Evolutionary conservation across 64 coral and sea anemone genomes (phyloP), one percentile per base, ranked within the genome.

Genomic region (Platygyra sinensis): DNA sequence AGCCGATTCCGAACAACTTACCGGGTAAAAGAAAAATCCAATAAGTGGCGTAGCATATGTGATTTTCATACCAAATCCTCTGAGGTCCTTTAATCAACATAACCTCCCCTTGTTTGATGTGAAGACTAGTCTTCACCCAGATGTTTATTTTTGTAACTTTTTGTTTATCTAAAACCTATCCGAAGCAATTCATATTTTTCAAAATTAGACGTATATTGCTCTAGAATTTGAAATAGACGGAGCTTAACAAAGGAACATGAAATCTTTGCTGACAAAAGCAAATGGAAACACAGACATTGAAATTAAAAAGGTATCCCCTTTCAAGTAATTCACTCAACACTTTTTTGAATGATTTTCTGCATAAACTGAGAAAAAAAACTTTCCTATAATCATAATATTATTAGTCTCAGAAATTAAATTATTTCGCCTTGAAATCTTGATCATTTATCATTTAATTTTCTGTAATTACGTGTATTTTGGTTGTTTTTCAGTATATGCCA

Each of bases 81-180:
- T 64, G 42, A 46, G 42, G 4, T 65, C 31, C 42, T 61, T 36
- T 38, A 64, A 63, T 65, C 17, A 83, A 62, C 42, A 24, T 52
- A 27, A 27, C 73, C 73, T 75, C 57, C 28, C 49, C 46, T 65
- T 22, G 30, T 83, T 63, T n/a, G 62, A n/a, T n/a, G 24, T 85
- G n/a, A 85, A 71, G 52, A 71, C 12, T 50, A 52, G 63, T 4
- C 39, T 85, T 51, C 38, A n/a, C 69, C 25, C 1, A 50, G 46
- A 17, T 85, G 81, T 85, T 85, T 63, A 85, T 50, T 85, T 85
- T 85, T 85, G 32, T 50, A 71, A 85, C n/a, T 64, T 85, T 85
- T 85, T 85, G 81, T 85, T 85, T 85, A 33, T 25, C 30, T 20
- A 27, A 28, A 14, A 36, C 17, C 60, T 24, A 69, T 85, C 46